phyloP scores from a whole-genome alignment of 1,140 invertebrate species.

The Drosophila baimaii region DNA sequence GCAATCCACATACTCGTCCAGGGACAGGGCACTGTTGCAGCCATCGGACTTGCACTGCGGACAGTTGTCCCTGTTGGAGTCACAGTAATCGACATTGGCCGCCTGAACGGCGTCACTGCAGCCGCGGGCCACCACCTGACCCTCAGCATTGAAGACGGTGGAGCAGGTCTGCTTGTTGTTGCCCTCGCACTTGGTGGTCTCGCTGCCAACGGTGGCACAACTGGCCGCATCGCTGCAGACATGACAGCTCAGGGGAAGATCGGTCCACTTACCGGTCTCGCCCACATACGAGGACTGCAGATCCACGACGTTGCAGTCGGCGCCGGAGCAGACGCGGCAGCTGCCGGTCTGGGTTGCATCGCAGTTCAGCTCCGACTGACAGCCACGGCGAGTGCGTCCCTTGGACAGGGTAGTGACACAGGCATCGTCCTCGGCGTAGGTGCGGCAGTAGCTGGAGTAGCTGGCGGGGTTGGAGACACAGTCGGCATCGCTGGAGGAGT shows the following conservation, averaged over 20 bases:
- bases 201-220: conserved; percentile 18
- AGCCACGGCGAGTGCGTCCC: conserved; percentile 67
- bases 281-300: conserved; percentile 58
- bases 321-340: conserved; percentile 56
- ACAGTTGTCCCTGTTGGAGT: conserved; percentile 54
- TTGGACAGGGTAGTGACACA: conserved; percentile 62
- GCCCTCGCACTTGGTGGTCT: conserved; percentile 49
- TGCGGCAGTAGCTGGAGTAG: conserved; percentile 55
- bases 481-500: conserved; percentile 52
- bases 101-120: conserved; percentile 64
- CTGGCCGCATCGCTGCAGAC: conserved; percentile 43
- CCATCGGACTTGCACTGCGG: conserved; percentile 73
- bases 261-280: conserved; percentile 74
- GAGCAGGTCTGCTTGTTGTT: conserved; percentile 74
- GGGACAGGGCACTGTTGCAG: conserved; percentile 60
- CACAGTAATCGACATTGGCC: conserved; percentile 57
- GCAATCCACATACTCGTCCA: conserved; percentile 63
- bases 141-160: conserved; percentile 60
- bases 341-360: conserved; percentile 48
- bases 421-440: conserved; percentile 48
- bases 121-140: conserved; percentile 59
- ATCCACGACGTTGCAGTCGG: conserved; percentile 64
- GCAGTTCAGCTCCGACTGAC: conserved; percentile 65
- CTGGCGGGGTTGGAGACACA: conserved; percentile 49
- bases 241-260: conserved; percentile 64